Evolutionary conservation across 2,113 vertebrate genomes (phyloP), one percentile per base, ranked within the genome.

Genomic region (Hucho hucho): DNA sequence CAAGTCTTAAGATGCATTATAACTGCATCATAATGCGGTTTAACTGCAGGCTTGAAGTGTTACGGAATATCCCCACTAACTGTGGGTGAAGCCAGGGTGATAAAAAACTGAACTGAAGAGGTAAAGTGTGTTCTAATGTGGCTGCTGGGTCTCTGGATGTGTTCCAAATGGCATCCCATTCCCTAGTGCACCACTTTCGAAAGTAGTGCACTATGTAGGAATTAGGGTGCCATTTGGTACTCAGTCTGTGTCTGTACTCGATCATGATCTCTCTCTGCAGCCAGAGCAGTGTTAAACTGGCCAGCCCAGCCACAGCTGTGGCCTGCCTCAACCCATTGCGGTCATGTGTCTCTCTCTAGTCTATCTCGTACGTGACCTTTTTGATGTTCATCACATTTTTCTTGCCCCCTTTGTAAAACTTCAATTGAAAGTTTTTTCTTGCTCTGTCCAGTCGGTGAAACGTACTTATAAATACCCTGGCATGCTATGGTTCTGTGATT

Each of bases 391-490:
- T 59, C 26, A 18, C n/a, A 29, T 59, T 81, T 72, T 77, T 32
- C 32, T 69, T 76, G 24, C 59, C 46, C 14, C 67, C 63, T 67
- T 81, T 76, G 59, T 69, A 68, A 76, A 56, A 80, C 77, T 75
- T 46, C 37, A 49, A 22, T 43, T 58, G 24, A 73, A 49, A 43
- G 65, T 2, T 67, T 63, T 64, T 32, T 26, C 43, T 65, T 64
- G n/a, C 16, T 3, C 26, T 71, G 32, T 74, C 69, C 37, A 64
- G 67, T 53, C 49, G 56, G 64, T 64, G 68, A 83, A 79, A 64
- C 71, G 75, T 83, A 66, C 73, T 77, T 83, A 87, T 83, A 87
- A 86, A 83, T 82, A 86, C 77, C 77, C 75, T 1, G 74, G 75
- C 69, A 67, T 47, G 56, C 81, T 79, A 13, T 3, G 81, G 76